Evolutionary conservation across 2,797 vertebrate species (phyloP), one percentile per base, ranked within the genome.

Genomic region (Hypotaenidia okinawae): DNA sequence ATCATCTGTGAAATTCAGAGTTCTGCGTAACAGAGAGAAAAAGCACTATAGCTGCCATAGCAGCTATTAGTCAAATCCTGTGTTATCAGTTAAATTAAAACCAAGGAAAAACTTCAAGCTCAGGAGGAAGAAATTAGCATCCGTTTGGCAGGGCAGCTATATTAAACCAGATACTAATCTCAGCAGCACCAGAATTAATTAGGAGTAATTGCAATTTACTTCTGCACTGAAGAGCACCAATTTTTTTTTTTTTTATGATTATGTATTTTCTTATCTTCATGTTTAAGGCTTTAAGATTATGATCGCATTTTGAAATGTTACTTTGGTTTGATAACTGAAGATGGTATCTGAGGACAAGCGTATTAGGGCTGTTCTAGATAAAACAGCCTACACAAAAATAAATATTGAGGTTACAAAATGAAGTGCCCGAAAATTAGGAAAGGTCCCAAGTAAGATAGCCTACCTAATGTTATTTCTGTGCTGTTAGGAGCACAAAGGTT

Each of bases 101-200:
- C n/a, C 59, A 30, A 86, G 76, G 78, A 94, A 87, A 88, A 58
- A 30, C 52, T 84, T 86, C 21, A 67, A 57, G 57, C 78, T 89
- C 23, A 45, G 51, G 67, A 94, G 39, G 39, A 93, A 81, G 39
- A 84, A 93, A 94, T 84, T 79, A 90, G n/a, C 83, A 93, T 88
- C 63, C 51, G 79, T 9, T 88, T 82, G 59, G 85, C 93, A 96
- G 90, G 43, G 70, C 87, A 88, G 68, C 68, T 91, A 30, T 79
- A 78, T 86, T 92, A 93, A 94, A 88, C 51, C 66, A 95, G 89
- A 97, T 94, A 96, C 12, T 52, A 74, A 95, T 90, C 89, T 96
- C 76, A 81, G 69, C n/a, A 82, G 91, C 87, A 79, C 23, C 30
- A 81, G 85, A 94, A 93, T 95, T 96, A 96, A 96, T 96, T 93